Evolutionary conservation across 1,140 invertebrate species (phyloP), one percentile per base, ranked within the genome.

Genomic region (Planococcus citri): DNA sequence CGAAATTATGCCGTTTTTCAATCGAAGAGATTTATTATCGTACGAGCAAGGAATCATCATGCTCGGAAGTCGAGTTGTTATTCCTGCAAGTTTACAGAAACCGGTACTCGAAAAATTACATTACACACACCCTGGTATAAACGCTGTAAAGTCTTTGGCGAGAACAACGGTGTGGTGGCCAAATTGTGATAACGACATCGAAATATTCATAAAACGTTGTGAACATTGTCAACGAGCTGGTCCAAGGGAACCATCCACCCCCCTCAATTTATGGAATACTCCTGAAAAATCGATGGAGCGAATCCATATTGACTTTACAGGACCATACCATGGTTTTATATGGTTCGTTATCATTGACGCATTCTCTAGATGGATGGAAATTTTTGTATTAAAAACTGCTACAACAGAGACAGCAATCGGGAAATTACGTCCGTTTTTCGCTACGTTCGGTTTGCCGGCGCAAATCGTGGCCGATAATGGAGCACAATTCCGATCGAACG

Each of bases 341-440:
- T 82, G 78, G 70, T 70, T 82, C 10, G 74, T 82, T 20, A 68
- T 80, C 0, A 74, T 79, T 0, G 82, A 83, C 74, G 75, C 75
- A 8, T 33, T 33, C 14, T 33, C 68, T 6, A 33, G 21, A 27
- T 68, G 68, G 68, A 6, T 68, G 1, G 17, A 68, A 20, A 22
- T 68, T 8, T 2, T 9, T 21, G 6, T 27, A 33, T 9, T 38
- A 24, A 10, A 22, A 3, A 51, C 6, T 3, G 20, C 60, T 14
- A 64, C 21, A 25, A 14, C 60, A 14, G 25, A 22, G 10, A 1
- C 2, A 6, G 20, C 60, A 4, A 27, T 64, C 60, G 9, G 24
- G 17, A 9, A 9, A 20, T 21, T 64, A 24, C 14, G 22, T 6
- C 4, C 20, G 2, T 24, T 64, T 2, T 64, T 64, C 22, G 22